Percentiles rank a stretch among this genome's conserved stretches.
Conservation (phyloP, 2,797 vertebrate genomes). For the Esox masquinongy region DNA sequence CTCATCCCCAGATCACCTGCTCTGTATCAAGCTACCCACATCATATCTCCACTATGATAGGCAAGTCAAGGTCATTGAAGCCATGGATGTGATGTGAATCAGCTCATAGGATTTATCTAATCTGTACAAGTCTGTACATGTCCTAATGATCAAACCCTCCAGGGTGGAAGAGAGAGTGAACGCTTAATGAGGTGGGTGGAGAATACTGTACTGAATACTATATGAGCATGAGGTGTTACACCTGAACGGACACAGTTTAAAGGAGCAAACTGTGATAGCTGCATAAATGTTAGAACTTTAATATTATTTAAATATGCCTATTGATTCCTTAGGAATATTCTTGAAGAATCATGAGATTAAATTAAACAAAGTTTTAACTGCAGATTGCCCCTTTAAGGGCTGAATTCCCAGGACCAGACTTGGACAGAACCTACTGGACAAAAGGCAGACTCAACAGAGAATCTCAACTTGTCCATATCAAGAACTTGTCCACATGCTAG, state of each 20-base stretch:
- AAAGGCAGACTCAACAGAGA: too few relatives aligned
- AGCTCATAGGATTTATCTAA: conserved; percentile 68
- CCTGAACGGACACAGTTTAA: neutral
- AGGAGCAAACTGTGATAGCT: neutral
- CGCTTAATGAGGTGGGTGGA: conserved; percentile 57
- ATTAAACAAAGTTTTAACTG: neutral
- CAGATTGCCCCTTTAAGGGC: neutral
- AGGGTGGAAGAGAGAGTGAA: conserved; percentile 67
- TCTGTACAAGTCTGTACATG: conserved; percentile 39
- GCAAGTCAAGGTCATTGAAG: conserved; percentile 70
- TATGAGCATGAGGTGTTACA: neutral
- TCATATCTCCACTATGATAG: conserved; percentile 31
- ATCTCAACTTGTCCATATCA: too few relatives aligned
- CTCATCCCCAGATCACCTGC: conserved; percentile 65
- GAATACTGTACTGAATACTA: conserved; percentile 30
- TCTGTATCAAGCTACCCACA: conserved; percentile 1
- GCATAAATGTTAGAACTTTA: neutral
- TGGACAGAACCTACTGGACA: neutral
- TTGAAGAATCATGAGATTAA: neutral
- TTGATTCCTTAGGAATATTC: too few relatives aligned
- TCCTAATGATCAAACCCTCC: conserved; percentile 72
- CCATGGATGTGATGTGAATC: conserved; percentile 72
- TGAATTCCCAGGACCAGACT: neutral
- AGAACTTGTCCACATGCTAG: neutral
- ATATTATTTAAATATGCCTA: neutral